Conservation (phyloP, 2,797 vertebrate species). For the Mallotus villosus region DNA sequence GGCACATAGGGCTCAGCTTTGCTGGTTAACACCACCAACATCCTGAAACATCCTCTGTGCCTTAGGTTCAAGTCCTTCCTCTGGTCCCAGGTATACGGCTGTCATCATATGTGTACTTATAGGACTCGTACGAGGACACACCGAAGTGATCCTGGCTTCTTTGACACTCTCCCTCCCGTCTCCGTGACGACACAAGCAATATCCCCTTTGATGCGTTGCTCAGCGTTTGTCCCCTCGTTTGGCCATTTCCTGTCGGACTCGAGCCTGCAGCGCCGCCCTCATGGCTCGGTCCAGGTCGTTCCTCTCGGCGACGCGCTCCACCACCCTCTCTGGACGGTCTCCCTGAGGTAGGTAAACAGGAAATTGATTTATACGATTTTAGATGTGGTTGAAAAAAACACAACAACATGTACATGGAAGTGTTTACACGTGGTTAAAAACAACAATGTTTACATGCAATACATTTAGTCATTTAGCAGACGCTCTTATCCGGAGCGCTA, state of each 20-base stretch:
- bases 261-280: slow-evolving; percentile 79
- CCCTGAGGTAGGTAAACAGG: slow-evolving; percentile 67
- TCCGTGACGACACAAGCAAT: too few species aligned
- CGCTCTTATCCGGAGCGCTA: too few species aligned
- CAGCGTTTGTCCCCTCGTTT: slow-evolving; percentile 81
- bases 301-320: slow-evolving; percentile 77
- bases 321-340: slow-evolving; percentile 85
- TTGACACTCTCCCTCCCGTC: too few species aligned
- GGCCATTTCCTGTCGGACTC: slow-evolving; percentile 85
- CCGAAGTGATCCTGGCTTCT: background rate
- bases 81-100: slow-evolving; percentile 17
- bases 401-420: too few species aligned
- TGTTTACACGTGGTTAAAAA: too few species aligned
- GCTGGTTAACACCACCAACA: slow-evolving; percentile 12
- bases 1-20: slow-evolving; percentile 20
- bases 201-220: slow-evolving; percentile 36
- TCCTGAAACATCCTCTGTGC: slow-evolving; percentile 19
- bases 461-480: background rate
- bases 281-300: slow-evolving; percentile 83
- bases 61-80: slow-evolving; percentile 17
- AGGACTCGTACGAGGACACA: too few species aligned
- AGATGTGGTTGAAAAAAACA: background rate
- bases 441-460: background rate
- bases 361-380: background rate
- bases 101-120: background rate